Evolutionary conservation across 2,888 invertebrate genomes (phyloP).

Genomic region (Agrenia bidenticulata): DNA sequence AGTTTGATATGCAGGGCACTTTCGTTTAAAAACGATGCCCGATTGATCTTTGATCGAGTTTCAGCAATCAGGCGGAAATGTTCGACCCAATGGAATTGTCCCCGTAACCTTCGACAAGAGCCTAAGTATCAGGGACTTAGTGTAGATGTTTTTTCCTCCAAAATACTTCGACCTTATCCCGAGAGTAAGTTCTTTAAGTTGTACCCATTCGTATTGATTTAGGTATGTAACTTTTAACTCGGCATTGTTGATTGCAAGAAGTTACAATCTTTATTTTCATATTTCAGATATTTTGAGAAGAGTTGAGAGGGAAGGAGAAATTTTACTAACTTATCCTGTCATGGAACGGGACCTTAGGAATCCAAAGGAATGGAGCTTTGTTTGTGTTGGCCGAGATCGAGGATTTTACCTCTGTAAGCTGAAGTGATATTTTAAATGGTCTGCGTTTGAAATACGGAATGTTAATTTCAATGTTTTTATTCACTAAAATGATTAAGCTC

Average conservation of each 20-base stretch:
- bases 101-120: conserved; percentile 29
- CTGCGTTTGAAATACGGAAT: neutral
- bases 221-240: too few relatives aligned
- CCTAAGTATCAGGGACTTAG: conserved; percentile 19
- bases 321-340: conserved; percentile 29
- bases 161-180: conserved; percentile 41
- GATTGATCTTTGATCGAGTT: conserved; percentile 21
- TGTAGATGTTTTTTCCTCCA: conserved; percentile 32
- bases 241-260: conserved; percentile 1
- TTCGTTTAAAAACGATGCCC: conserved; percentile 25
- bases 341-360: conserved; percentile 40
- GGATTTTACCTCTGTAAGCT: conserved; percentile 47
- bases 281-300: conserved; percentile 32
- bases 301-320: conserved; percentile 43
- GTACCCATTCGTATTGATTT: conserved; percentile 16
- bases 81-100: conserved; percentile 23
- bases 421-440: neutral
- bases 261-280: neutral
- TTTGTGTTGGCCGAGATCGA: conserved; percentile 45
- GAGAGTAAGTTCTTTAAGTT: conserved; percentile 29
- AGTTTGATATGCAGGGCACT: conserved; percentile 27
- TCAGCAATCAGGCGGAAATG: conserved; percentile 28
- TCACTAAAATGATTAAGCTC: conserved; percentile 51
- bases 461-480: neutral
- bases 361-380: conserved; percentile 47